These are phyloP conservation scores for Etia nguti DNA, from an alignment of 2,113 vertebrate species.

Conservation along the genomic window DNA sequence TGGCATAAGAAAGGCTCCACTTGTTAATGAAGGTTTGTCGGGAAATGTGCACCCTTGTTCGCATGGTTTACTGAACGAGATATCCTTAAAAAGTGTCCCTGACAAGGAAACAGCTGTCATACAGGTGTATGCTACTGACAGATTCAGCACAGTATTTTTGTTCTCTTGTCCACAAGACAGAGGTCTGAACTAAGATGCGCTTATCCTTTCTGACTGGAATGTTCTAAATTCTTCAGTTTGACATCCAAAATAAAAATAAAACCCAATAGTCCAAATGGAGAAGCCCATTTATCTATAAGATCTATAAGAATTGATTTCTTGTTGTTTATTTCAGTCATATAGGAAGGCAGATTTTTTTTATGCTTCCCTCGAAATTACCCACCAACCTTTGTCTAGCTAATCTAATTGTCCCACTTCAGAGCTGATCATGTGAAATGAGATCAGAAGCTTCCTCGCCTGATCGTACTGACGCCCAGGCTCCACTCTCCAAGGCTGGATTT, in stretches of 20 bases:
- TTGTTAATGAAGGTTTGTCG: not conserved
- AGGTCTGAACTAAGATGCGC: not conserved
- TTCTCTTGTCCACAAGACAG: not conserved
- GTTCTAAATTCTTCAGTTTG: not conserved
- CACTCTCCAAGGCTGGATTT: slow-evolving; percentile 60
- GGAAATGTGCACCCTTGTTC: not conserved
- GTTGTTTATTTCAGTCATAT: not conserved
- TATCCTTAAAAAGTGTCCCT: not conserved
- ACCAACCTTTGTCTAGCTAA: slow-evolving; percentile 30
- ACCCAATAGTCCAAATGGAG: not conserved
- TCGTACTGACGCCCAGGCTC: slow-evolving; percentile 4
- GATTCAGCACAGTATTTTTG: not conserved
- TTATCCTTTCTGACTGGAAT: not conserved
- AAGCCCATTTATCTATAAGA: not conserved
- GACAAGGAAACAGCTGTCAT: not conserved
- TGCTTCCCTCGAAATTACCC: not conserved
- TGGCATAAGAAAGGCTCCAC: not conserved
- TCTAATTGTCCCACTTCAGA: slow-evolving; percentile 55
- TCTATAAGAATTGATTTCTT: not conserved
- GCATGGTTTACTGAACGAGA: not conserved
- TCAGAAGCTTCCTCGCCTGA: slow-evolving; percentile 46
- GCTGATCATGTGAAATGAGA: slow-evolving; percentile 61
- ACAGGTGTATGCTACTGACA: not conserved
- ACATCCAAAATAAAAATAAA: not conserved
- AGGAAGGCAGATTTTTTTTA: not conserved